Evolutionary conservation across 2,797 vertebrate species (phyloP).

Genomic region (Phoeniculus purpureus): DNA sequence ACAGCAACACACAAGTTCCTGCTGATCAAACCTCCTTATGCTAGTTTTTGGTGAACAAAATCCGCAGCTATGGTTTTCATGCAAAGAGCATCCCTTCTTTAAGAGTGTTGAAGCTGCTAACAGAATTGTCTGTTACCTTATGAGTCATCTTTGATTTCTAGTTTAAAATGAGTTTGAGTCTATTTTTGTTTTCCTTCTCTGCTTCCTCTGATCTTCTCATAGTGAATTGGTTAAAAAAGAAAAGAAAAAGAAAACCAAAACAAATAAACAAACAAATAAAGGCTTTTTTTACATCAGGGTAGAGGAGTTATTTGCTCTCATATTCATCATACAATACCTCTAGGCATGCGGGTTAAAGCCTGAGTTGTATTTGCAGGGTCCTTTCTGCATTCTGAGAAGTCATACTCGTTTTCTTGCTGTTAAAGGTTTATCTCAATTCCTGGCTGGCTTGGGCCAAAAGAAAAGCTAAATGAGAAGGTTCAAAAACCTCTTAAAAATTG

Average conservation of each 20-base stretch:
- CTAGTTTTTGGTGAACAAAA: conserved; percentile 29
- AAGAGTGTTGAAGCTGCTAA: neutral
- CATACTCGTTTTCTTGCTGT: neutral
- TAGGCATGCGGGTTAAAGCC: neutral
- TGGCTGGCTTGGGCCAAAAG: no score
- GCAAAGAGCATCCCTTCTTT: neutral
- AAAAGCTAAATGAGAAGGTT: no score
- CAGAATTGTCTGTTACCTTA: neutral
- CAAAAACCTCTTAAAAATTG: no score
- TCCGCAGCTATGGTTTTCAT: neutral
- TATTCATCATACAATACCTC: neutral
- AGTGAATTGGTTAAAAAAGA: neutral
- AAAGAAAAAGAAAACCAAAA: rapidly evolving
- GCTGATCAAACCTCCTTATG: neutral
- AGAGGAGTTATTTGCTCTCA: neutral
- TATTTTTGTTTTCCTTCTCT: neutral
- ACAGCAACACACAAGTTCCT: neutral
- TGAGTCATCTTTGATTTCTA: conserved; percentile 22
- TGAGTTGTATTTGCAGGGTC: neutral
- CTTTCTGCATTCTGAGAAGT: neutral
- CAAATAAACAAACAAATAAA: neutral
- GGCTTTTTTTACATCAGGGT: neutral
- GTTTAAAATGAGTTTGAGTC: neutral
- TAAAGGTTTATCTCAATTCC: no score
- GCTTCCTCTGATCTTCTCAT: neutral